These are phyloP conservation scores for Sebastes kiyomatsui DNA, from an alignment of 2,797 vertebrate species.

Conservation along the genomic window DNA sequence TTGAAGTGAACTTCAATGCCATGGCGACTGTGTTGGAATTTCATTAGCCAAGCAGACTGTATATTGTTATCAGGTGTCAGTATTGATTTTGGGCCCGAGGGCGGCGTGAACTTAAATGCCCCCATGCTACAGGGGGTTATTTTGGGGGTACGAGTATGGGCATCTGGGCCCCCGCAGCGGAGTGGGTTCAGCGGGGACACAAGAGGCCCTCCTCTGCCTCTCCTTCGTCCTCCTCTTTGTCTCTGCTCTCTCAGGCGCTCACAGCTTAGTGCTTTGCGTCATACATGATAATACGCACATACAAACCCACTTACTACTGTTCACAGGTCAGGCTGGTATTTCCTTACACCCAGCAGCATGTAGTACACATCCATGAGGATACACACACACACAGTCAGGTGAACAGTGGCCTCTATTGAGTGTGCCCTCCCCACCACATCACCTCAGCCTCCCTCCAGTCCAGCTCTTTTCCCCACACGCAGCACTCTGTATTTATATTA, in stretches of 20 bases:
- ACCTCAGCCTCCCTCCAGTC: background rate
- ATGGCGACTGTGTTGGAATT: slow-evolving; percentile 70
- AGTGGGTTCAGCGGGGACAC: slow-evolving; percentile 57
- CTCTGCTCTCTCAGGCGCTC: slow-evolving; percentile 60
- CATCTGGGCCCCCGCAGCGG: slow-evolving; percentile 12
- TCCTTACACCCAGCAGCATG: slow-evolving; percentile 29
- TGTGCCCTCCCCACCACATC: slow-evolving; percentile 1
- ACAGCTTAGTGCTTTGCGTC: slow-evolving; percentile 57
- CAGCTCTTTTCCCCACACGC: slow-evolving; percentile 35
- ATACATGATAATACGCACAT: slow-evolving; percentile 67
- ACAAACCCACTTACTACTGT: slow-evolving; percentile 34
- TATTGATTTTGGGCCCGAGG: slow-evolving; percentile 49
- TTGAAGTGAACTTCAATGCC: slow-evolving; percentile 47
- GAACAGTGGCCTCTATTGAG: slow-evolving; percentile 38
- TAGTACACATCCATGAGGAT: slow-evolving; percentile 4
- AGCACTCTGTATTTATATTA: slow-evolving; percentile 60
- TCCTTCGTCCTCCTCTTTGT: slow-evolving; percentile 66
- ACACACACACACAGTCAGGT: slow-evolving; percentile 19
- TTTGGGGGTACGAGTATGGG: slow-evolving; percentile 31
- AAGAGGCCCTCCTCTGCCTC: slow-evolving; percentile 42
- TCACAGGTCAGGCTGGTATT: slow-evolving; percentile 33
- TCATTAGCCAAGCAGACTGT: slow-evolving; percentile 64
- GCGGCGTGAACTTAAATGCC: slow-evolving; percentile 51
- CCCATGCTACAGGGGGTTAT: slow-evolving; percentile 35
- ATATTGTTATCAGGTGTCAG: slow-evolving; percentile 51